Base-by-base conservation (phyloP, 2,888 invertebrate genomes). In the Tipula helvola region DNA sequence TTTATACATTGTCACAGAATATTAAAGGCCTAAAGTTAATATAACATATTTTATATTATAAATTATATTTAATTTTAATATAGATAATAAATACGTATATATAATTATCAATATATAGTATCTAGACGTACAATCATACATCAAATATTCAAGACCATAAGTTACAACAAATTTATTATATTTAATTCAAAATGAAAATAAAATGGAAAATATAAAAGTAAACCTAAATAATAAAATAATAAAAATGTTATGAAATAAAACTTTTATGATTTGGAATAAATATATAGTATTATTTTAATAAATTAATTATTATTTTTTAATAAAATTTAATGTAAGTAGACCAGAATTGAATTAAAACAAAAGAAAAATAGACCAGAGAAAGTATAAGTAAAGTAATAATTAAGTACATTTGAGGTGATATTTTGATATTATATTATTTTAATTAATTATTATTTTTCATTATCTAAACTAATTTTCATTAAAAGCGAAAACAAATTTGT, bases 111-210 rank as follows among this genome's bases (percentile, higher is more conserved):
- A 84, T 84, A 84, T 84, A 84, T 39, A 85, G 85, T 85, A 85
- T 42, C 85, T 85, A 85, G 42, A 85, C 85, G 85, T 85, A 85
- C 85, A 85, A 85, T 85, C 85, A 85, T 85, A 85, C 85, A 85
- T 42, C 85, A 85, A 85, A 85, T 85, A 85, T 85, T 85, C 85
- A 85, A 85, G 85, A 42, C 85, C 85, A 85, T 71, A 71, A 85
- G 41, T 85, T 85, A 85, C 85, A 85, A 85, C 85, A 85, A 84
- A 39, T 39, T 36, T 71, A 71, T 71, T 71, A 71, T 71, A 28
- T 28, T 71, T 71, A 71, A 71, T 71, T 71, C 28, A 71, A 71
- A 71, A 71, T 10, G 28, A 71, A 71, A 71, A 71, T 71, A 28
- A 71, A 71, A 28, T 71, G 10, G 10, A 13, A 71, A 71, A 71